Percentiles rank a stretch among this genome's conserved stretches.
phyloP scores from a whole-genome alignment of 2,113 vertebrate genomes.

The Aix galericulata region DNA sequence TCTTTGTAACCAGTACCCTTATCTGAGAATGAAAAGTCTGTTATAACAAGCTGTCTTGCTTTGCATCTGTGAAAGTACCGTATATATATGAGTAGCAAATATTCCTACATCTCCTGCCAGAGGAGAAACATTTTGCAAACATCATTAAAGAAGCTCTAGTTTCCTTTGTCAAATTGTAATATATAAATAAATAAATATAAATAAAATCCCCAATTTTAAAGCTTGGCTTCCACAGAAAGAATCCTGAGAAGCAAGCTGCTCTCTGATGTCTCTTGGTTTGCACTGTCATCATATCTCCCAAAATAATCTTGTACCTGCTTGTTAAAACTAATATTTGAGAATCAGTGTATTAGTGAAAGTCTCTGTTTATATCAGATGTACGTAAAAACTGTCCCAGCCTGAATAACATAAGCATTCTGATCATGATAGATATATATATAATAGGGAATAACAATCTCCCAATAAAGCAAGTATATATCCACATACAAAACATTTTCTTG shows the following conservation, averaged over 20 bases:
- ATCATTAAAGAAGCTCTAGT: not conserved
- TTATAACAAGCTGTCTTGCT: not conserved
- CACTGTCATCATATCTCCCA: not conserved
- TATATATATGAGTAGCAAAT: accelerated
- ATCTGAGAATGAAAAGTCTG: not conserved
- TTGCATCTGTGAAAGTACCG: not conserved
- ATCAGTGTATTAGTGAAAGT: not conserved
- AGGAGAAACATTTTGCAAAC: not conserved
- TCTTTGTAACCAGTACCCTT: not conserved
- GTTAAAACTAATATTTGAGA: not conserved
- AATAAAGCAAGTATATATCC: not conserved
- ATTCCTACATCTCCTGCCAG: not conserved
- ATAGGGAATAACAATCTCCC: not conserved
- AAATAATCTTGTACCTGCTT: not conserved
- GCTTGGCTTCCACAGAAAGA: not conserved
- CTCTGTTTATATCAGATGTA: not conserved
- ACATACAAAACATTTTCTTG: not conserved
- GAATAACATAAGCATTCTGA: not conserved
- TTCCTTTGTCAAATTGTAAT: not conserved
- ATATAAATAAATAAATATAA: not conserved
- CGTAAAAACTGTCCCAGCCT: not conserved
- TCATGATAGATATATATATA: accelerated
- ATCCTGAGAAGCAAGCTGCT: not conserved
- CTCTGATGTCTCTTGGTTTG: not conserved
- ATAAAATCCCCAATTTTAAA: not conserved